A percentile compares a stretch with the other conserved stretches of the same genome.
Conservation (phyloP, 1,140 invertebrate genomes). For the Episyrphus balteatus region DNA sequence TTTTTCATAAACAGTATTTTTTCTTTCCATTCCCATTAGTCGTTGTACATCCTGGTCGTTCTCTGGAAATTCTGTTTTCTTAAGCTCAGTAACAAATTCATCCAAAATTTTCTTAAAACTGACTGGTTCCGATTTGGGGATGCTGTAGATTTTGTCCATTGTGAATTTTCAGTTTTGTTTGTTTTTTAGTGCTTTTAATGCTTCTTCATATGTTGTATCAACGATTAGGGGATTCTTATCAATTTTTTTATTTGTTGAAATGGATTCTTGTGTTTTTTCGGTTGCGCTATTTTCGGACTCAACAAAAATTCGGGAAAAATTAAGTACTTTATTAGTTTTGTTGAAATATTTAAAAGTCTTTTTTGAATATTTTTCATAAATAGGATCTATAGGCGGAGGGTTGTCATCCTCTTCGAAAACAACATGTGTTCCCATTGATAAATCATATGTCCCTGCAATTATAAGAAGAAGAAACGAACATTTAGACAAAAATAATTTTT, state of each 20-base stretch:
- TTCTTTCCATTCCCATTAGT: too few species aligned
- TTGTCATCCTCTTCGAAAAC: constrained; percentile 41
- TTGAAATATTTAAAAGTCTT: constrained; percentile 36
- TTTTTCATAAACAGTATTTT: too few species aligned
- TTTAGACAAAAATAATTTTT: too few species aligned
- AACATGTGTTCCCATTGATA: constrained; percentile 40
- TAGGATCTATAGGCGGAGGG: constrained; percentile 32
- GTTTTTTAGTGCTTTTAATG: constrained; percentile 1
- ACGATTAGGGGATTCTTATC: neutral
- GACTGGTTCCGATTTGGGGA: too few species aligned
- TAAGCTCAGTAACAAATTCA: too few species aligned
- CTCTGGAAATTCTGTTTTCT: too few species aligned
- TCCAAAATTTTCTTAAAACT: too few species aligned
- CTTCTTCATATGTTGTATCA: constrained; percentile 8
- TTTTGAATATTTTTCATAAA: constrained; percentile 37
- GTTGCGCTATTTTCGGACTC: constrained; percentile 13
- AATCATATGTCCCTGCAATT: constrained; percentile 38
- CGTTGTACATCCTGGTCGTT: too few species aligned
- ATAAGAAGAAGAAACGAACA: too few species aligned
- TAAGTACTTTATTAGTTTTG: constrained; percentile 41
- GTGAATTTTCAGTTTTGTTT: too few species aligned
- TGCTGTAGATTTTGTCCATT: too few species aligned
- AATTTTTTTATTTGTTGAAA: neutral
- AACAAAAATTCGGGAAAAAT: constrained; percentile 42
- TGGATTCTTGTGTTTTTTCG: neutral